Evolutionary conservation across 2,888 invertebrate genomes (phyloP).

Genomic region (Aquatica leii): DNA sequence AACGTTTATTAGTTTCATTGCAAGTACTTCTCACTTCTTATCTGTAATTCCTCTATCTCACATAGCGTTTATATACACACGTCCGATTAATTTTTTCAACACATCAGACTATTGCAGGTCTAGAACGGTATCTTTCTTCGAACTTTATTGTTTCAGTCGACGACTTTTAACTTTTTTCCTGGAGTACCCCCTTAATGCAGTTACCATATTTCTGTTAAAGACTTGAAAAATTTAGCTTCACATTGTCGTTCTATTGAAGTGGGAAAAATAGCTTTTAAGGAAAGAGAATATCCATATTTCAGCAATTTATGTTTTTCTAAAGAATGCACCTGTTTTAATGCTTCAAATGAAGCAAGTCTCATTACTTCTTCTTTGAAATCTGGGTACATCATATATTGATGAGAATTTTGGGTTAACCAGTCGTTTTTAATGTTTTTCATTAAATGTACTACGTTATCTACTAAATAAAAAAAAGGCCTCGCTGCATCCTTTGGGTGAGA

Average conservation of each 20-base stretch:
- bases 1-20: no score
- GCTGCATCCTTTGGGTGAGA: slow-evolving; percentile 11
- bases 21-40: no score
- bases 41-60: no score
- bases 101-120: no score
- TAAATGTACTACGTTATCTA: slow-evolving; percentile 19
- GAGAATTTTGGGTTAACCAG: background rate
- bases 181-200: slow-evolving; percentile 5
- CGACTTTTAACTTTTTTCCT: no score
- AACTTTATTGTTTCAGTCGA: no score
- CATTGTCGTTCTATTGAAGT: slow-evolving; percentile 17
- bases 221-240: slow-evolving; percentile 9
- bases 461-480: slow-evolving; percentile 12
- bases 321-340: background rate
- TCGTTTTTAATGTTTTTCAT: slow-evolving; percentile 9
- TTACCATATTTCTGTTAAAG: slow-evolving; percentile 9
- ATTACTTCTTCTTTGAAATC: slow-evolving; percentile 7
- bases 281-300: slow-evolving; percentile 14
- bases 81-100: background rate
- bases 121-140: no score
- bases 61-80: no score
- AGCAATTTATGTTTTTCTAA: slow-evolving; percentile 12
- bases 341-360: background rate
- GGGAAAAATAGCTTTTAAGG: slow-evolving; percentile 16
- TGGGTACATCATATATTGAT: slow-evolving; percentile 16